Base-by-base conservation (phyloP, 2,113 vertebrate genomes). In the Pedionomus torquatus region DNA sequence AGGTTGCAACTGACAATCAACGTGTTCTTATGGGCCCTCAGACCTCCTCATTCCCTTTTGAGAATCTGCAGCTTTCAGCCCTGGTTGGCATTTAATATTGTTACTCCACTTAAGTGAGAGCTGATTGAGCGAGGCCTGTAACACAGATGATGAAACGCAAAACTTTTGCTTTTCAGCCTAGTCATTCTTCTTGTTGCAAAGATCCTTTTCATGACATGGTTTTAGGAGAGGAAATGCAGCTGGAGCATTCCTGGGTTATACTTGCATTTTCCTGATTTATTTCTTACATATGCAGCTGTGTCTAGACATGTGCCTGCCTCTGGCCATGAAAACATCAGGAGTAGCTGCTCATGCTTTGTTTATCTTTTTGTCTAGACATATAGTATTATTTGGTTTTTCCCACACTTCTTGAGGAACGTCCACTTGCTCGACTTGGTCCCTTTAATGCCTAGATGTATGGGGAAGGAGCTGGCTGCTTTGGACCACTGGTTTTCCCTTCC, bases 21-120 rank as follows among this genome's bases (percentile, higher is more conserved):
- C 0, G 1, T 41, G 37, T n/a, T 33, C 71, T 88, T 39, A 44
- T 48, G 46, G 30, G 10, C 44, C 11, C 60, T 63, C 0, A 0
- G 31, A 33, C 21, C 20, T 31, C 35, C 49, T 35, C 10, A 28
- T 57, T 66, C 25, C 10, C 10, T 61, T 78, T 58, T 33, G 55
- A 55, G 12, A 51, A 46, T 19, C 31, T 60, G 30, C 55, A 66
- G 55, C 61, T 88, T 55, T 74, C 52, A 37, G 23, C 65, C 60
- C 54, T 85, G 35, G 8, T 16, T 82, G 26, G 30, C 82, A 57
- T 54, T 55, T 26, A 28, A 7, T 55, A 25, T 15, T 33, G 10
- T 19, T 84, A 12, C 7, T 61, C 33, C 14, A 51, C 9, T n/a
- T 25, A 71, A 72, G 52, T 18, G 17, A 46, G 5, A 65, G 61